phyloP scores from a whole-genome alignment of 2,797 vertebrate genomes.

The Acrossocheilus fasciatus region DNA sequence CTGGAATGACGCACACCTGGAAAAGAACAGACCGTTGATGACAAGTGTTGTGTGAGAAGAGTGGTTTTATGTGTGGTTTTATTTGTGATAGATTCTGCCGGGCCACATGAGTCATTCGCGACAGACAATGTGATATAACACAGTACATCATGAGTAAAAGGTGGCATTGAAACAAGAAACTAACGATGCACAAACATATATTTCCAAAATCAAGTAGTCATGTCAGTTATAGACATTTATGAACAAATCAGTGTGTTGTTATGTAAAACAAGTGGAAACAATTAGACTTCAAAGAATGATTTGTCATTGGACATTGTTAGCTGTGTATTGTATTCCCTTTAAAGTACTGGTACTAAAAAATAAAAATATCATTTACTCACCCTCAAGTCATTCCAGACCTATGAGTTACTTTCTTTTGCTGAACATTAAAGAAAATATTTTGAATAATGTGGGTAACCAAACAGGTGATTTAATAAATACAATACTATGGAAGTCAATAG shows the following conservation, averaged over 20 bases:
- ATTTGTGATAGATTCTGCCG: neutral
- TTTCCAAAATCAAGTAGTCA: neutral
- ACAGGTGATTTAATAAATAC: no score
- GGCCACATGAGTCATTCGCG: conserved; percentile 5
- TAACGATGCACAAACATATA: neutral
- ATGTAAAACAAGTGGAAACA: neutral
- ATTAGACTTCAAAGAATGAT: neutral
- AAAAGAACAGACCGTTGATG: conserved; percentile 3
- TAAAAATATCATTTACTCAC: neutral
- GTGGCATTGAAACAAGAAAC: neutral
- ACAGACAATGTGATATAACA: conserved; percentile 5
- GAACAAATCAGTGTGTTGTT: neutral
- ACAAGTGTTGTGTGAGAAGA: neutral
- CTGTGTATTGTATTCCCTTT: neutral
- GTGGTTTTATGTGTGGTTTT: neutral
- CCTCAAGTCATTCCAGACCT: neutral
- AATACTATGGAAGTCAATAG: neutral
- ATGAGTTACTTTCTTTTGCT: neutral
- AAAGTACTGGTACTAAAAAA: neutral
- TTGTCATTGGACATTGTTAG: neutral
- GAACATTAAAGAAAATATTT: neutral
- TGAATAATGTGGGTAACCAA: no score
- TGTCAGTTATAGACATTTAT: neutral
- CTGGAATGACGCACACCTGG: conserved; percentile 22
- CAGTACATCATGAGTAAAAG: neutral